Evolutionary conservation across 2,113 vertebrate species (phyloP).

Genomic region (Rhegmatorhina hoffmannsi): DNA sequence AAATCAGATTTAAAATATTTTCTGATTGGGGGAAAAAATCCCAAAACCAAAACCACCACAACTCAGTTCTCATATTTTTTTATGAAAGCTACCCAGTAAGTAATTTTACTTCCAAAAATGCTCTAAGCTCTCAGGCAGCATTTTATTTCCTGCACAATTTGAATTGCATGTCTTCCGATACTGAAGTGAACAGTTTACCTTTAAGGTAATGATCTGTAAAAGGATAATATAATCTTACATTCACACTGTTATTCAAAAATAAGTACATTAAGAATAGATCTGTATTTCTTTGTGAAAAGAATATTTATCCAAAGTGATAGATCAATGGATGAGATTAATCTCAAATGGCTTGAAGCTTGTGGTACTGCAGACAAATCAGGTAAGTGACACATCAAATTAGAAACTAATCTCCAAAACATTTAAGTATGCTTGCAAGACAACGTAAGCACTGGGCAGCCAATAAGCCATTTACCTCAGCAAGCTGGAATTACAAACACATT

Average conservation of each 20-base stretch:
- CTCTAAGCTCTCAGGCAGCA: not conserved
- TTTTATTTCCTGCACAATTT: not conserved
- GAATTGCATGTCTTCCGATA: not conserved
- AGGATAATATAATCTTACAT: not conserved
- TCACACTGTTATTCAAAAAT: not conserved
- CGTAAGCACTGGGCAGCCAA: not conserved
- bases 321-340: not conserved
- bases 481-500: slow-evolving; percentile 26
- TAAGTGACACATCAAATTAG: slow-evolving; percentile 32
- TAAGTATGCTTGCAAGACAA: slow-evolving; percentile 17
- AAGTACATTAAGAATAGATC: not conserved
- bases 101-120: not conserved
- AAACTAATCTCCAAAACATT: slow-evolving; percentile 51
- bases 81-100: not conserved
- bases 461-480: slow-evolving; percentile 59
- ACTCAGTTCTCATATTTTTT: not conserved
- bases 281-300: not conserved
- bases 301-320: not conserved
- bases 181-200: not conserved
- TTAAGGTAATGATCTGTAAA: not conserved
- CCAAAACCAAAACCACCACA: not conserved
- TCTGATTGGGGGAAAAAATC: not conserved
- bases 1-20: not conserved
- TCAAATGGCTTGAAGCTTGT: not conserved
- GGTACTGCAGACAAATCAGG: slow-evolving; percentile 29